Evolutionary conservation across 35 echinoderm and acorn worm genomes (phyloP).

Genomic region (Strongylocentrotus purpuratus): DNA sequence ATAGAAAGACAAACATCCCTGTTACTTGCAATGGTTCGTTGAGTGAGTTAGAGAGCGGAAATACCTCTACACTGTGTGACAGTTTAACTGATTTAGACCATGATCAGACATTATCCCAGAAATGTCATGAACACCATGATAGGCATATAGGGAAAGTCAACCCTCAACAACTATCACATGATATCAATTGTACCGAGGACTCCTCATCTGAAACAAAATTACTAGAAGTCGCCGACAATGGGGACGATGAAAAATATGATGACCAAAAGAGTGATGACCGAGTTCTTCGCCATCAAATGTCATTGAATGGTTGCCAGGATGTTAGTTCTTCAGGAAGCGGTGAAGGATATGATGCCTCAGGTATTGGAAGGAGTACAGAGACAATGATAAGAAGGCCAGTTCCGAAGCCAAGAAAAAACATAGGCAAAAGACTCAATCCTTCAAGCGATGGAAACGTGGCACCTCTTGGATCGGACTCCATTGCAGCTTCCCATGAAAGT

Average conservation of each 20-base stretch:
- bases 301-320: neutral
- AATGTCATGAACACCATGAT: neutral
- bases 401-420: conserved; percentile 34
- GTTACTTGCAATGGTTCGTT: neutral
- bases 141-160: neutral
- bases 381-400: neutral
- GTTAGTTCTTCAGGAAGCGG: neutral
- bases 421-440: neutral
- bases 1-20: neutral
- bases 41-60: neutral
- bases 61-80: neutral
- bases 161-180: neutral
- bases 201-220: neutral
- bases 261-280: neutral
- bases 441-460: neutral
- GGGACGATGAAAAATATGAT: neutral
- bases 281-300: neutral
- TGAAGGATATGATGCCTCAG: neutral
- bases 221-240: neutral
- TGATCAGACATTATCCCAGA: neutral
- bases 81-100: neutral
- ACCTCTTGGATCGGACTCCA: neutral
- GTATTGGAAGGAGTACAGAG: neutral
- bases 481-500: neutral
- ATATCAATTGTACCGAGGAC: neutral